Percentiles rank a stretch among this genome's conserved stretches.
These are phyloP conservation scores for Margaritifera margaritifera DNA, from an alignment of 2,888 invertebrate genomes.

Conservation along the genomic window DNA sequence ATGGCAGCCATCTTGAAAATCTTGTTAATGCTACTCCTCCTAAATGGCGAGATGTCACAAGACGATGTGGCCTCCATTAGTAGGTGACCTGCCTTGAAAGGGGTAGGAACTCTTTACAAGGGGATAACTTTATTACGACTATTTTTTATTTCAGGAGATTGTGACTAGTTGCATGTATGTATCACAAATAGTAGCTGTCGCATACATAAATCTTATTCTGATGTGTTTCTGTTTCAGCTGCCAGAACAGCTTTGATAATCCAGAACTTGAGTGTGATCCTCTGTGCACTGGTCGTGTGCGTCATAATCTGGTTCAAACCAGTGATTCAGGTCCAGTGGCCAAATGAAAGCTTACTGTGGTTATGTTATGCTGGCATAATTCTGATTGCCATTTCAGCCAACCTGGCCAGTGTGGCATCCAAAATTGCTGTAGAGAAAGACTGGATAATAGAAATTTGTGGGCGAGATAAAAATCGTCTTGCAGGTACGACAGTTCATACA, in stretches of 20 bases:
- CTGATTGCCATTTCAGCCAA: slow-evolving; percentile 71
- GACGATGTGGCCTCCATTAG: no score
- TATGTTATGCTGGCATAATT: slow-evolving; percentile 66
- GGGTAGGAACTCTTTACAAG: no score
- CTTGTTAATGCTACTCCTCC: no score
- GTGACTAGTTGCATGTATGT: no score
- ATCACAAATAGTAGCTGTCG: no score
- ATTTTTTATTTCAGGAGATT: no score
- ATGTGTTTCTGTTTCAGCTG: slow-evolving; percentile 68
- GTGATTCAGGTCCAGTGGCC: slow-evolving; percentile 30
- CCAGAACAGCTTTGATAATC: slow-evolving; percentile 70
- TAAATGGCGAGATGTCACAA: no score
- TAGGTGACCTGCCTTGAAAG: no score
- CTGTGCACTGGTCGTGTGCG: slow-evolving; percentile 70
- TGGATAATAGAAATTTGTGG: slow-evolving; percentile 75
- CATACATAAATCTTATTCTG: no score
- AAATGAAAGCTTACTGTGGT: slow-evolving; percentile 38
- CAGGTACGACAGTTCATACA: slow-evolving; percentile 59
- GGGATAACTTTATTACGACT: no score
- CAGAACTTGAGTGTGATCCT: slow-evolving; percentile 73
- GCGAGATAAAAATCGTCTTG: slow-evolving; percentile 68
- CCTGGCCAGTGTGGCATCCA: slow-evolving; percentile 70
- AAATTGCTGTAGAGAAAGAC: slow-evolving; percentile 73
- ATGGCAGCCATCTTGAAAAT: no score
- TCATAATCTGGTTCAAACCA: slow-evolving; percentile 53